Base-by-base conservation (phyloP, 2,797 vertebrate species). In the Anguilla anguilla region DNA sequence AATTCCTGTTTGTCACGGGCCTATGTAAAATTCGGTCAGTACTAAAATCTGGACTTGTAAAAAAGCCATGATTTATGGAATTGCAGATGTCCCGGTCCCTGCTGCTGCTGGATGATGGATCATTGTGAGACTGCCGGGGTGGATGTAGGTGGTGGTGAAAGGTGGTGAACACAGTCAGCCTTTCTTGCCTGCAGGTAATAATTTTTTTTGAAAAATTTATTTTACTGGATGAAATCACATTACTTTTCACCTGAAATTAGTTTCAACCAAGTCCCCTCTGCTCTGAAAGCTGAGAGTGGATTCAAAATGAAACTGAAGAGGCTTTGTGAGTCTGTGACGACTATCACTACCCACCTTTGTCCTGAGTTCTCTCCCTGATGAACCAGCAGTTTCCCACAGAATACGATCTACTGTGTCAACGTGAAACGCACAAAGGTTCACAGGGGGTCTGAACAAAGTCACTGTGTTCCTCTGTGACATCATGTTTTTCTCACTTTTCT, bases 31-130 rank as follows among this genome's bases (percentile, higher is more conserved):
- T 49, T 81, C 31, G 46, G 28, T 28, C 46, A 25, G 59, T 69
- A 77, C 69, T 31, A 61, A 11, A 87, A 84, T 53, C 79, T n/a
- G 86, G 86, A 61, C 53, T 81, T 87, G 81, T 49, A 49, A 72
- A 69, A 64, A 59, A 43, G 9, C 6, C 81, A 51, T 49, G n/a
- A 25, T 55, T 28, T 74, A 4, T 59, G 43, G 79, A n/a, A 4
- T 55, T 57, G 15, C 25, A 82, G 31, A 86, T 39, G 53, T 87
- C 79, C 57, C 22, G 64, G 13, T n/a, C n/a, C 22, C 61, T 67
- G 74, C 4, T 43, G 72, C 59, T 83, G 4, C 43, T 83, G 79
- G 74, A 15, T 43, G 31, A n/a, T 77, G 74, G 35, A 22, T 77
- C 13, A 43, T 13, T 15, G 74, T 77, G 35, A 11, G 35, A 82